Base-by-base conservation (phyloP, 2,888 invertebrate species). In the Ichneumoninae sp. region DNA sequence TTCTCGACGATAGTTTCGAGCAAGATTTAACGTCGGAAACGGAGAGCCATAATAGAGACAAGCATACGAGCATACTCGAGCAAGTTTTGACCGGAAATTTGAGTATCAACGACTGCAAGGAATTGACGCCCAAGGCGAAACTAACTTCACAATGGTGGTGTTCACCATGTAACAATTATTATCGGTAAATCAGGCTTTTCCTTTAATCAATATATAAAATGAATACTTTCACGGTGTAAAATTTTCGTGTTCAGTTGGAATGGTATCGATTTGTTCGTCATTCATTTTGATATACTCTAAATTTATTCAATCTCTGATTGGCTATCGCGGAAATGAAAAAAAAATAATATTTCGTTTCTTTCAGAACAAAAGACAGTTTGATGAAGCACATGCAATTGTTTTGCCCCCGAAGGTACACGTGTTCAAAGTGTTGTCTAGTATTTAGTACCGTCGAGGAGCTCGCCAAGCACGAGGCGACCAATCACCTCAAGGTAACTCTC, bases 91-190 rank as follows among this genome's bases (percentile, higher is more conserved):
- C 87, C 0, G 92, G 92, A 4, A 91, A 79, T 84, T 85, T 92
- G 76, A 91, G 90, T 5, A 86, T 91, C 52, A 91, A 89, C 13
- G 91, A 92, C 77, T 88, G 90, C n/a, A 91, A 90, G 72, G 90
- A 91, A 33, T 52, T 88, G 5, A 86, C 89, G 36, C 78, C 88
- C 4, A 89, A 87, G 77, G 52, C 80, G 19, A 89, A 88, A 52
- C 84, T 89, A 7, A 90, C 87, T 26, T 91, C 92, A 4, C 87
- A 91, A 66, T 92, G 91, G 91, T 91, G 91, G 90, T 92, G 92
- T n/a, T 87, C 91, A n/a, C 91, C 92, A 2, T 92, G 92, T 76
- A 92, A 92, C 85, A 90, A 83, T 89, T 92, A 92, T 80, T 92
- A 89, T 60, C 90, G 89, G 92, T 92, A 84, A 83, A 88, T 62